phyloP scores from a whole-genome alignment of 2,888 invertebrate genomes.

The Phalera bucephala region DNA sequence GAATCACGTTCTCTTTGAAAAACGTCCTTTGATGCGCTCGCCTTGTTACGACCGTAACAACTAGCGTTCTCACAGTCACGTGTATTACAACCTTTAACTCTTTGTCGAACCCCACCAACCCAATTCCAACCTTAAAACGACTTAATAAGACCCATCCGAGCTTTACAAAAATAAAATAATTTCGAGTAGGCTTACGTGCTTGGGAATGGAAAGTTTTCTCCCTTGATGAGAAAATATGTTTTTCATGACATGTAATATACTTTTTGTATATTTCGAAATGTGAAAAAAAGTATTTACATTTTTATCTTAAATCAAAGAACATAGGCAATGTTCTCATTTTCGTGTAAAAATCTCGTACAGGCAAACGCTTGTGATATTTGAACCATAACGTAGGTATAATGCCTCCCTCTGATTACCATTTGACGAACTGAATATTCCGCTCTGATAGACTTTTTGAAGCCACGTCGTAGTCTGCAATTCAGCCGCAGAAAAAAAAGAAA shows the following conservation, averaged over 20 bases:
- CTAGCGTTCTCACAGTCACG: constrained; percentile 55
- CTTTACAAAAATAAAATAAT: constrained; percentile 45
- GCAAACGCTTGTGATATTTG: constrained; percentile 71
- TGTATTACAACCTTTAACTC: constrained; percentile 56
- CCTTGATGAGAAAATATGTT: constrained; percentile 45
- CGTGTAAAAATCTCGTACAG: constrained; percentile 57
- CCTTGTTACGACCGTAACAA: constrained; percentile 60
- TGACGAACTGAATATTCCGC: constrained; percentile 76
- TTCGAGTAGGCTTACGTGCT: constrained; percentile 56
- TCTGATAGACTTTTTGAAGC: constrained; percentile 73
- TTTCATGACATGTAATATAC: constrained; percentile 36
- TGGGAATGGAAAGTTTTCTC: constrained; percentile 51
- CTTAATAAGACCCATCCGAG: constrained; percentile 20
- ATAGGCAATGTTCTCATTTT: constrained; percentile 59
- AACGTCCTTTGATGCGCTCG: constrained; percentile 67
- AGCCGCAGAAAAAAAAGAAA: constrained; percentile 54
- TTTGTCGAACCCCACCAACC: constrained; percentile 28
- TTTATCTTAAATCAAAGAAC: constrained; percentile 46
- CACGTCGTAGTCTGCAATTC: constrained; percentile 50
- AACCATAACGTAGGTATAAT: constrained; percentile 70
- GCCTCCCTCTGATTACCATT: constrained; percentile 77
- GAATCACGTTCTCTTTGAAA: constrained; percentile 73
- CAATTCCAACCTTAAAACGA: constrained; percentile 29
- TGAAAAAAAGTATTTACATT: constrained; percentile 18
- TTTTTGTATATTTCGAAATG: constrained; percentile 26